Conservation (phyloP, 2,888 invertebrate genomes). For the Drosophila maculinotata region DNA sequence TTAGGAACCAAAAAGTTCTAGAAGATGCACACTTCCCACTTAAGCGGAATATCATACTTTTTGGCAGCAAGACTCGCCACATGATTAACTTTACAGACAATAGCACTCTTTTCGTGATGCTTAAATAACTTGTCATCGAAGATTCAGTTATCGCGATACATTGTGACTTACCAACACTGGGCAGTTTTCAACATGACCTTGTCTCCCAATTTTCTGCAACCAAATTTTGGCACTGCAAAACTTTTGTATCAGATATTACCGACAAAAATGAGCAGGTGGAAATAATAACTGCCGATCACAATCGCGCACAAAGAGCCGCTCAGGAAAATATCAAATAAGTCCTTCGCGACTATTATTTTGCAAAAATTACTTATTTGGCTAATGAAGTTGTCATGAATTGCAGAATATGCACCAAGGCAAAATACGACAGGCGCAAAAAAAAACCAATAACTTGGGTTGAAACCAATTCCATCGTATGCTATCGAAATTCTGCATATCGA, state of each 20-base stretch:
- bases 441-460: conserved; percentile 33
- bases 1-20: neutral
- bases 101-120: conserved; percentile 3
- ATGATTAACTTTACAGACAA: neutral
- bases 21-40: no score
- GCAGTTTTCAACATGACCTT: neutral
- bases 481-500: conserved; percentile 31
- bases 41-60: conserved; percentile 1
- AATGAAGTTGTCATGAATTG: conserved; percentile 38
- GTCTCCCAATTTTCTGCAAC: neutral
- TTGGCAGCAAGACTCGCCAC: no score
- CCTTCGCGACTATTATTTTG: conserved; percentile 27
- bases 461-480: conserved; percentile 5
- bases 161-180: neutral
- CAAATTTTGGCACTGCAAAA: neutral
- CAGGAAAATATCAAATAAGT: neutral
- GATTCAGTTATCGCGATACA: neutral
- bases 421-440: conserved; percentile 51
- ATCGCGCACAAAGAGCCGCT: neutral
- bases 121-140: no score
- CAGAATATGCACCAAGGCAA: conserved; percentile 35
- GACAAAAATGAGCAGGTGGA: neutral
- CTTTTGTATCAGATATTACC: neutral
- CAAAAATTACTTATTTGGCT: conserved; percentile 37
- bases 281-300: neutral